Conservation (phyloP, 2,797 vertebrate species). For the Chiroxiphia lanceolata region DNA sequence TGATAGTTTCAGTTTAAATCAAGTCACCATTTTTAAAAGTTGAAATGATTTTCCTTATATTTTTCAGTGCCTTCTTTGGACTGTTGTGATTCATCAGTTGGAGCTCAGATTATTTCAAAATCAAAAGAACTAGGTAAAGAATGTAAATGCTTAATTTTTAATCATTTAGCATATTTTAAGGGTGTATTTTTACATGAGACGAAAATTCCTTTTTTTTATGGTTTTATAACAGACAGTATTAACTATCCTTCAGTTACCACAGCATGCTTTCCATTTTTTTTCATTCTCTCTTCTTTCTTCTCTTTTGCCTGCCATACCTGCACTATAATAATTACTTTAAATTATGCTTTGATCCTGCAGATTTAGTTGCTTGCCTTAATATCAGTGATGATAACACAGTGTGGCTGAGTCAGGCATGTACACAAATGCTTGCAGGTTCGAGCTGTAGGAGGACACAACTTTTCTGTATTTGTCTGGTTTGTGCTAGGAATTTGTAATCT, state of each 20-base stretch:
- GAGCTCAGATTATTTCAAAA: conserved; percentile 89
- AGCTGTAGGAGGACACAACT: neutral
- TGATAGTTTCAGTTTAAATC: neutral
- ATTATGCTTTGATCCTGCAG: conserved; percentile 9
- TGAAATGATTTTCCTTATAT: conserved; percentile 62
- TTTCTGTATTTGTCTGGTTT: neutral
- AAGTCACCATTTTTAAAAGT: conserved; percentile 48
- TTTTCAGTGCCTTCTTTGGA: conserved; percentile 86
- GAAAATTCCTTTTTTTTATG: neutral
- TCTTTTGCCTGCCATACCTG: conserved; percentile 33
- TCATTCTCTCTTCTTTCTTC: neutral
- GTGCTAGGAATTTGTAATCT: neutral
- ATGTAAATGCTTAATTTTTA: conserved; percentile 18
- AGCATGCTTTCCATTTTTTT: conserved; percentile 28
- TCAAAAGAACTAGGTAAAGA: conserved; percentile 91
- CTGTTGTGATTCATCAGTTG: conserved; percentile 84
- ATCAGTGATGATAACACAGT: neutral
- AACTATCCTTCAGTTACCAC: conserved; percentile 23
- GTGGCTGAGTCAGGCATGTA: neutral
- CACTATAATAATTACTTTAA: neutral
- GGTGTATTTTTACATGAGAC: conserved; percentile 24
- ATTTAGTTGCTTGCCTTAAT: conserved; percentile 33
- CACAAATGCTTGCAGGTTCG: neutral
- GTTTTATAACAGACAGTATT: conserved; percentile 36
- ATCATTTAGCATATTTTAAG: conserved; percentile 20